Conservation (phyloP, 1,140 invertebrate species). For the Aethina tumida region DNA sequence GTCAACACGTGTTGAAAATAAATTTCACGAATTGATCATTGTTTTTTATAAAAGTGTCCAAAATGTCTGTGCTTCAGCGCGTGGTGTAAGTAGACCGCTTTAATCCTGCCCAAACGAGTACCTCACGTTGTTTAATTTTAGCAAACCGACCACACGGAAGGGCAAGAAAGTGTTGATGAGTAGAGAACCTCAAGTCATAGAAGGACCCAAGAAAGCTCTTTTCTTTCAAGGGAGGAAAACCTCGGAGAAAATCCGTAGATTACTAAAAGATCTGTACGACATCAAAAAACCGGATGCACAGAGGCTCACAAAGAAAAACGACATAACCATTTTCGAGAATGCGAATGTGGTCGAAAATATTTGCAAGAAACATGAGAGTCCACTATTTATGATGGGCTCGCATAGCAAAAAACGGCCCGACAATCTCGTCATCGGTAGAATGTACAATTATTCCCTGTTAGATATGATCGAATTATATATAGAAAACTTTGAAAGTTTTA, state of each 20-base stretch:
- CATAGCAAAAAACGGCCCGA: conserved; percentile 91
- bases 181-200: conserved; percentile 78
- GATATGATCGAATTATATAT: conserved; percentile 96
- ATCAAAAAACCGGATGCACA: conserved; percentile 79
- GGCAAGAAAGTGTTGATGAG: conserved; percentile 76
- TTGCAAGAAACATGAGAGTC: conserved; percentile 74
- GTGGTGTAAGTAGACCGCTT: conserved; percentile 27
- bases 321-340: conserved; percentile 81
- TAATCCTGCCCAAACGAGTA: not conserved
- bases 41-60: too few species aligned
- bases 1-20: too few species aligned
- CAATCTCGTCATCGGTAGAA: conserved; percentile 81
- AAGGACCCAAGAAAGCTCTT: conserved; percentile 77
- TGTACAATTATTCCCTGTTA: conserved; percentile 80
- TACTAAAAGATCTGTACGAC: conserved; percentile 80
- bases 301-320: conserved; percentile 71
- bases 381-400: conserved; percentile 84
- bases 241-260: conserved; percentile 60
- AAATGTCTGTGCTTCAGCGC: conserved; percentile 29
- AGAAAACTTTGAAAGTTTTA: conserved; percentile 55
- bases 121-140: conserved; percentile 36
- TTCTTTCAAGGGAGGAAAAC: conserved; percentile 81
- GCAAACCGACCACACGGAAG: conserved; percentile 80
- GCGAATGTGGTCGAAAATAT: conserved; percentile 72
- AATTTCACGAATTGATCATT: too few species aligned